Evolutionary conservation across 2,113 vertebrate species (phyloP).

Genomic region (Dasyornis broadbenti): DNA sequence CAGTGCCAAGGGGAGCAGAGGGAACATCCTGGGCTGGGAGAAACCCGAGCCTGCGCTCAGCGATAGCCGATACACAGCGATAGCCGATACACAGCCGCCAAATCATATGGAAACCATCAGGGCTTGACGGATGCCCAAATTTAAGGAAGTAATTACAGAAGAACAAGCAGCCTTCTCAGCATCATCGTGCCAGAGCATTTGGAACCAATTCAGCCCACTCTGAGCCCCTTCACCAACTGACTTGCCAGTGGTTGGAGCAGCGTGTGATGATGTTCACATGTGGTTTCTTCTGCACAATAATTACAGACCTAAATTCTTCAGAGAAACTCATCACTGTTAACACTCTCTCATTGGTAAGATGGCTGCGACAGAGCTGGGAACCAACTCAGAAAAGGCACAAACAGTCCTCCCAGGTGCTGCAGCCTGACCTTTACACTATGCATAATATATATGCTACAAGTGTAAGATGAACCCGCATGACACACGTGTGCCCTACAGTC

Average conservation of each 20-base stretch:
- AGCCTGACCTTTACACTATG: neutral
- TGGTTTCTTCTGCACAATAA: neutral
- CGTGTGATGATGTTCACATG: slow-evolving; percentile 11
- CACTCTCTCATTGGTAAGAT: neutral
- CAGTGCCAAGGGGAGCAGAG: neutral
- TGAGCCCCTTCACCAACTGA: neutral
- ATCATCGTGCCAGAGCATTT: slow-evolving; percentile 41
- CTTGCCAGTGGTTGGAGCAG: slow-evolving; percentile 21
- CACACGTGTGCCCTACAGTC: fast-evolving
- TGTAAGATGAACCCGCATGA: neutral
- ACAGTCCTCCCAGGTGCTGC: neutral
- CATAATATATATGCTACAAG: fast-evolving
- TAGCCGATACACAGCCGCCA: neutral
- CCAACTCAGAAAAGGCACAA: neutral
- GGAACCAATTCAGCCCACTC: slow-evolving; percentile 49
- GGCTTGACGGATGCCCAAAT: slow-evolving; percentile 40
- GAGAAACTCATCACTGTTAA: slow-evolving; percentile 15
- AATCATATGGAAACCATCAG: slow-evolving; percentile 50
- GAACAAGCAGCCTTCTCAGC: slow-evolving; percentile 50
- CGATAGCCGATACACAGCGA: neutral
- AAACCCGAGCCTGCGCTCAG: neutral
- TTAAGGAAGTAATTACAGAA: slow-evolving; percentile 62
- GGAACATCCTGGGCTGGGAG: neutral
- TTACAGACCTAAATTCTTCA: neutral
- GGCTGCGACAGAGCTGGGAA: neutral